Evolutionary conservation across 2,888 invertebrate species (phyloP).

Genomic region (Graphium colonna): DNA sequence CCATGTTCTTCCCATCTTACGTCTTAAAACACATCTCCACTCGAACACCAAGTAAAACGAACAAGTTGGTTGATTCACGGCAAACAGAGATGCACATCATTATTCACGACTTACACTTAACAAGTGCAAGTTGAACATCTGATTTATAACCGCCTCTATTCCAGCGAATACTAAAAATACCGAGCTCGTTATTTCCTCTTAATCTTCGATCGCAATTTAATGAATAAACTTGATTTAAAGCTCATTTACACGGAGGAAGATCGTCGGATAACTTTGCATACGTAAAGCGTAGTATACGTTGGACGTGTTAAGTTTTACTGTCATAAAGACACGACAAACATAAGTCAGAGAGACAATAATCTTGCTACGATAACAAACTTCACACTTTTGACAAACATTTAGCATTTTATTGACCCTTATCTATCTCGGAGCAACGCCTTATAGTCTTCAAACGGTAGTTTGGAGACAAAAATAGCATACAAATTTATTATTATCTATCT

Average conservation of each 20-base stretch:
- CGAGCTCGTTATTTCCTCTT: slow-evolving; percentile 21
- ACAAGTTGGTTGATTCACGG: no score
- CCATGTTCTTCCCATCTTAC: no score
- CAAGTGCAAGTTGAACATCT: slow-evolving; percentile 13
- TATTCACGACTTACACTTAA: slow-evolving; percentile 2
- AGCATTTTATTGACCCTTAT: neutral
- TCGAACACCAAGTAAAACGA: neutral
- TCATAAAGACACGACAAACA: slow-evolving; percentile 6
- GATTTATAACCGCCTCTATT: slow-evolving; percentile 16
- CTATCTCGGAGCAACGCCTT: neutral
- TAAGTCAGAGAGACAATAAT: slow-evolving; percentile 17
- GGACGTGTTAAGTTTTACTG: slow-evolving; percentile 4
- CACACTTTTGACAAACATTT: slow-evolving; percentile 14
- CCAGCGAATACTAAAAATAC: slow-evolving; percentile 19
- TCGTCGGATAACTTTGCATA: slow-evolving; percentile 10
- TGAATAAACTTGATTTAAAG: slow-evolving; percentile 23
- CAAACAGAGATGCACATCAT: neutral
- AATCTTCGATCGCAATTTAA: slow-evolving; percentile 23
- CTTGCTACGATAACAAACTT: slow-evolving; percentile 11
- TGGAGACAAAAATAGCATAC: neutral
- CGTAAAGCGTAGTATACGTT: slow-evolving; percentile 3
- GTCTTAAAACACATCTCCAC: no score
- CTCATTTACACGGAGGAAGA: slow-evolving; percentile 21
- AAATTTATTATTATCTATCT: no score
- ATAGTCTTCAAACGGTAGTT: neutral